Conservation (phyloP, 2,113 vertebrate genomes). For the Corapipo altera region DNA sequence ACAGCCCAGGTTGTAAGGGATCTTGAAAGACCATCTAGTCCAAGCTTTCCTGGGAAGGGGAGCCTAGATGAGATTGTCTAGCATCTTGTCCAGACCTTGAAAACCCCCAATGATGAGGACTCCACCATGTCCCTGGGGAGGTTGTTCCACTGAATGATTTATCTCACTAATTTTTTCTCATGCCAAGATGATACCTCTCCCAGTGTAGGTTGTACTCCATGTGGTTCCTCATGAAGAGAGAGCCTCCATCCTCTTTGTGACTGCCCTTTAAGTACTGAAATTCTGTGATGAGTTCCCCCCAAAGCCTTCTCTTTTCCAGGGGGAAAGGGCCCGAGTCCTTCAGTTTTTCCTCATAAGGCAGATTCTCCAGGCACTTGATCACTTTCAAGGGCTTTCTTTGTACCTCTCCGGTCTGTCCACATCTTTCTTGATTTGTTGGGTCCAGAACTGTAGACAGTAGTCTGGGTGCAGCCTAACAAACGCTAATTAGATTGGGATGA, state of each 20-base stretch:
- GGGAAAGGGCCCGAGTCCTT: background rate
- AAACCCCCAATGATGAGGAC: accelerated
- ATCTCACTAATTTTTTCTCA: background rate
- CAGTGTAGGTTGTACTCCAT: background rate
- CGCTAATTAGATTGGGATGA: background rate
- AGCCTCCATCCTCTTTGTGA: background rate
- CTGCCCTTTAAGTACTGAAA: background rate
- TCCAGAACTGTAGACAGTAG: background rate
- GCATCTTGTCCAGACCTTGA: background rate
- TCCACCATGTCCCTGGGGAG: background rate
- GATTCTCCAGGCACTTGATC: background rate
- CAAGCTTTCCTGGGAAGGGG: background rate
- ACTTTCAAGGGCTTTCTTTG: background rate
- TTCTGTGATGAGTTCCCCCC: background rate
- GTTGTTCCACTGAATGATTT: background rate
- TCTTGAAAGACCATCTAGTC: background rate
- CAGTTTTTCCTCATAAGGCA: background rate
- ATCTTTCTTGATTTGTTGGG: background rate
- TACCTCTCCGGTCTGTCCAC: background rate
- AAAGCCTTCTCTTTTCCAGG: background rate
- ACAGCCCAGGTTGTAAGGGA: background rate
- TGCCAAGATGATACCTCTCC: background rate
- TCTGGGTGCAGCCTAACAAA: background rate
- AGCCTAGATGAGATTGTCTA: background rate
- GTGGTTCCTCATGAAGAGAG: background rate